phyloP scores from a whole-genome alignment of 2,888 invertebrate species.

The Aporophyla nigra region DNA sequence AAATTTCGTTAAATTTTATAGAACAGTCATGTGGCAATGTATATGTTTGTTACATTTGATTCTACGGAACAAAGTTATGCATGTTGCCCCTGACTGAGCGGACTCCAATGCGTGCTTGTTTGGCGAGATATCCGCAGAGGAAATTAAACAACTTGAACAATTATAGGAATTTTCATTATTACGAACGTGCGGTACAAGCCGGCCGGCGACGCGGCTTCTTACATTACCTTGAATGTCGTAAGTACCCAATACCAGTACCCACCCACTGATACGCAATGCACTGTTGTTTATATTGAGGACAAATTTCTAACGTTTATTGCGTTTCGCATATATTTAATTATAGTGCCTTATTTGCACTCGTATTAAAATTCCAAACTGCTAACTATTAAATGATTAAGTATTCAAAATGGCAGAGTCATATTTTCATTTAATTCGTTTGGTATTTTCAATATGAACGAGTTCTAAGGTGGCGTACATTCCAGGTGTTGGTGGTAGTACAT shows the following conservation, averaged over 20 bases:
- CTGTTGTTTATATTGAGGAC: conserved; percentile 70
- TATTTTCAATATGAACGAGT: conserved; percentile 61
- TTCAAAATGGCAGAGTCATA: conserved; percentile 47
- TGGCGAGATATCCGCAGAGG: conserved; percentile 18
- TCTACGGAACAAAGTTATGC: neutral
- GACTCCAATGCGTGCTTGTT: conserved; percentile 2
- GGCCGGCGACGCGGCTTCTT: conserved; percentile 63
- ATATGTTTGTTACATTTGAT: neutral
- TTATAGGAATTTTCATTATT: conserved; percentile 51
- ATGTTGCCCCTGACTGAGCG: conserved; percentile 22
- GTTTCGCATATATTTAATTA: conserved; percentile 63
- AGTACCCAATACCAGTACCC: conserved; percentile 54
- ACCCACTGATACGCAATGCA: conserved; percentile 64
- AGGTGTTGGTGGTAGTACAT: conserved; percentile 23
- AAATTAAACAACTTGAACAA: conserved; percentile 35
- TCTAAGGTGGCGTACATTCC: conserved; percentile 56
- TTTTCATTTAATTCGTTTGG: conserved; percentile 49
- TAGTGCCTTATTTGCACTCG: conserved; percentile 45
- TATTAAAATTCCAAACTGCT: conserved; percentile 49
- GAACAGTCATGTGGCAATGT: neutral
- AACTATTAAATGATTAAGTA: conserved; percentile 52
- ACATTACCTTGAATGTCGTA: conserved; percentile 67
- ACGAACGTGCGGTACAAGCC: conserved; percentile 43
- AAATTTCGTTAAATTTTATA: neutral
- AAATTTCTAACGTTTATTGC: conserved; percentile 67